Conservation (phyloP, 2,888 invertebrate genomes). For the Hyposoter didymator region DNA sequence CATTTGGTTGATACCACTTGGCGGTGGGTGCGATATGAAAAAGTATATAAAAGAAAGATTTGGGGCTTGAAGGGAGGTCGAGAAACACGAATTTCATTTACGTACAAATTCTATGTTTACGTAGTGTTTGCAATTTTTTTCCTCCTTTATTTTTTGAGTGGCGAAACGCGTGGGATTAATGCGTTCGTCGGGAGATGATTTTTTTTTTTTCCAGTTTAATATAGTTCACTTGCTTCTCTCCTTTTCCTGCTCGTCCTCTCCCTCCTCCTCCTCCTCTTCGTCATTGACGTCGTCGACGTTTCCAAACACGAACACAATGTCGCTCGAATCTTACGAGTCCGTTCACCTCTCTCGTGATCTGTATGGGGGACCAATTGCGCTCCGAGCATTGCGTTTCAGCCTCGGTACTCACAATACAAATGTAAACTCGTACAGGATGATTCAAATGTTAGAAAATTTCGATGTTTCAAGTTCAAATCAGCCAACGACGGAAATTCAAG, state of each 20-base stretch:
- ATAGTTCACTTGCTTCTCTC: conserved; percentile 16
- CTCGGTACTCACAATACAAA: conserved; percentile 35
- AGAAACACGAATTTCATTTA: conserved; percentile 41
- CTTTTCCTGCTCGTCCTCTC: conserved; percentile 20
- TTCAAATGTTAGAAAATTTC: conserved; percentile 9
- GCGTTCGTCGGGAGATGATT: conserved; percentile 25
- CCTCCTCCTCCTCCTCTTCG: conserved; percentile 42
- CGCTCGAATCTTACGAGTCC: conserved; percentile 76
- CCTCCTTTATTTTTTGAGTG: conserved; percentile 30
- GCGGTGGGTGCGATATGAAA: conserved; percentile 6
- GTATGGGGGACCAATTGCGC: conserved; percentile 67
- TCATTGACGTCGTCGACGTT: conserved; percentile 59
- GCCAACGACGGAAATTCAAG: not conserved
- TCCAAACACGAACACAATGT: conserved; percentile 68
- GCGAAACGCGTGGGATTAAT: conserved; percentile 49
- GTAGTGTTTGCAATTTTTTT: conserved; percentile 37
- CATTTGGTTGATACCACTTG: conserved; percentile 17
- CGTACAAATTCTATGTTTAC: conserved; percentile 19
- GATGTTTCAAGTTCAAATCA: not conserved
- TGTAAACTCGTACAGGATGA: conserved; percentile 17
- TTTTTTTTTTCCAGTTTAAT: conserved; percentile 25
- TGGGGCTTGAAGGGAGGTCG: conserved; percentile 8
- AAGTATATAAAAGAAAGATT: conserved; percentile 1
- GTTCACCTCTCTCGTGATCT: conserved; percentile 76
- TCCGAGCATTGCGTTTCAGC: conserved; percentile 57